These are phyloP conservation scores for Vannuccia rotundouncinata DNA, from an alignment of 2,888 invertebrate genomes.

Conservation along the genomic window DNA sequence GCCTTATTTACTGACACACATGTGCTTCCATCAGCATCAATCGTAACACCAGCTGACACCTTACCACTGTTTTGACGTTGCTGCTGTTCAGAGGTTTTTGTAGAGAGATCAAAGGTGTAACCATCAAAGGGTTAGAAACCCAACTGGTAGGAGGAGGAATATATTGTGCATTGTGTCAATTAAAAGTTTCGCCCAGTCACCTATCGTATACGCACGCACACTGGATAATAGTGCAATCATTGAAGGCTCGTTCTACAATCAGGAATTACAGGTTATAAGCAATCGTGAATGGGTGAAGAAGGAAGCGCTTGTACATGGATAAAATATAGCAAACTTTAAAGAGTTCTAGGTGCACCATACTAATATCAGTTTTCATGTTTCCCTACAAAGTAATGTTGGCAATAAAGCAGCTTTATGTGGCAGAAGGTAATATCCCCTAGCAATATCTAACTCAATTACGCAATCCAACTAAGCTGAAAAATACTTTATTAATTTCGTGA, in stretches of 20 bases:
- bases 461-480: neutral
- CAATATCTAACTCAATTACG: neutral
- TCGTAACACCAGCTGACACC: too few relatives aligned
- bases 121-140: too few relatives aligned
- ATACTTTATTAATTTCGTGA: too few relatives aligned
- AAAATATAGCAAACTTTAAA: constrained; percentile 2
- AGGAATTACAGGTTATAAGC: constrained; percentile 13
- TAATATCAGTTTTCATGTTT: neutral
- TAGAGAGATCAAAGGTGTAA: too few relatives aligned
- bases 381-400: neutral
- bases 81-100: too few relatives aligned
- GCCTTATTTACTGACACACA: too few relatives aligned
- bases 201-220: too few relatives aligned
- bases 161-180: too few relatives aligned
- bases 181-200: too few relatives aligned
- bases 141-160: too few relatives aligned
- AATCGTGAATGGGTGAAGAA: neutral
- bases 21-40: too few relatives aligned
- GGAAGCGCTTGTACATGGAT: constrained; percentile 1
- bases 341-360: neutral
- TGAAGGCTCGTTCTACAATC: neutral
- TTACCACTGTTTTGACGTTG: too few relatives aligned
- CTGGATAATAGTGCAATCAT: constrained; percentile 14
- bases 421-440: neutral
- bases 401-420: neutral